Evolutionary conservation across 2,113 vertebrate species (phyloP), one percentile per base, ranked within the genome.

Genomic region (Rhinolophus sinicus): DNA sequence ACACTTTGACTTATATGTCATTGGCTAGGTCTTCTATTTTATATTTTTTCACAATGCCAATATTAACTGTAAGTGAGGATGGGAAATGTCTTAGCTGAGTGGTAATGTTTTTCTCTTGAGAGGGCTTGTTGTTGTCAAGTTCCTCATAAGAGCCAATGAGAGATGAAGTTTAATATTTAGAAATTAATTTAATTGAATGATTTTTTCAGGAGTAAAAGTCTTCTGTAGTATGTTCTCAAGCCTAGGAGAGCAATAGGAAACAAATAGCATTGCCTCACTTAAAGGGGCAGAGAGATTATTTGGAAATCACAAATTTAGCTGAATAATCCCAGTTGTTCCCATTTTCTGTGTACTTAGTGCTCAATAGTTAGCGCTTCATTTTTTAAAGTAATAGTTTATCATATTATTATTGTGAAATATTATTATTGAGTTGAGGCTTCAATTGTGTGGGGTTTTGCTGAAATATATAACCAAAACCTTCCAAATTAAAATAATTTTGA

Each of bases 101-200:
- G 50, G n/a, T 21, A 62, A 6, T 60, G 52, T 52, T 8, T 83
- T 40, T 88, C 77, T 76, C 22, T 83, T 70, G 33, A 77, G 69
- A 83, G 50, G n/a, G 19, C 76, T 88, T 38, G 35, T 67, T 75
- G 9, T 76, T 89, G 50, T 75, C 50, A 69, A 35, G 35, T 83
- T 81, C 84, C 40, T 83, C 52, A 64, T 69, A 67, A 87, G n/a
- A 88, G 52, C 52, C 26, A 76, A 19, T 83, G 77, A 58, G 33
- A 93, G 83, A 82, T 88, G 47, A 76, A 5, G n/a, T 76, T 88
- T 52, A 77, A 28, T 76, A 44, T 96, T 70, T 93, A 83, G 70
- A 84, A 89, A 62, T 84, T 70, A 84, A 65, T 76, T 69, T 83
- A 52, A 83, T 26, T 88, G 21, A 67, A 16, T 44, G 18, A 28